These are phyloP conservation scores for Setipinna tenuifilis DNA, from an alignment of 2,797 vertebrate genomes.

Conservation along the genomic window DNA sequence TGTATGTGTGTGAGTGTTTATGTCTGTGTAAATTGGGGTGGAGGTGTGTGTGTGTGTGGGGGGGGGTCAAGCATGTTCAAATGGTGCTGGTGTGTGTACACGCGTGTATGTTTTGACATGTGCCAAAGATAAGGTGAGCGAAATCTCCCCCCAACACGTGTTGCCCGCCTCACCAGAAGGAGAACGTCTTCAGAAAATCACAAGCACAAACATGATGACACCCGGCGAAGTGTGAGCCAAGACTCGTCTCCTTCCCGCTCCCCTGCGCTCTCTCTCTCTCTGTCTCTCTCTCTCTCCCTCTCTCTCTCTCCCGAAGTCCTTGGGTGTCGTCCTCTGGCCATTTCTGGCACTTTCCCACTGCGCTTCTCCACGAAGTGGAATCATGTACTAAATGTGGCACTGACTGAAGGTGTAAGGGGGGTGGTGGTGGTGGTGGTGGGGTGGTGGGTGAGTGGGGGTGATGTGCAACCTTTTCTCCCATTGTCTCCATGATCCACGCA, in stretches of 20 bases:
- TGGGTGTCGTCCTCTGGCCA: background rate
- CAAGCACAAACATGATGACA: conserved; percentile 12
- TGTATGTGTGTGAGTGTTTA: background rate
- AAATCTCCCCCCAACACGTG: background rate
- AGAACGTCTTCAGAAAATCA: conserved; percentile 19
- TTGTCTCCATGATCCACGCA: conserved; percentile 54
- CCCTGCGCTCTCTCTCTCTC: conserved; percentile 47
- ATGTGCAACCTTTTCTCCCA: conserved; percentile 53
- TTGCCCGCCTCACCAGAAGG: background rate
- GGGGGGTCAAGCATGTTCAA: conserved; percentile 16
- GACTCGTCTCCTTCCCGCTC: conserved; percentile 12
- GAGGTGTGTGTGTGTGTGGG: background rate
- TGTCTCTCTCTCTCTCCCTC: background rate
- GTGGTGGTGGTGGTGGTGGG: background rate
- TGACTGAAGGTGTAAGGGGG: conserved; percentile 44
- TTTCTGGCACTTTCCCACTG: background rate
- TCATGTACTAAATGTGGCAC: conserved; percentile 23
- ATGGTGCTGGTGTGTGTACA: conserved; percentile 24
- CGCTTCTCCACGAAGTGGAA: background rate
- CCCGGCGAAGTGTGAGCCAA: background rate
- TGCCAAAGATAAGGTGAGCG: background rate
- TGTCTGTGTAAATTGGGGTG: background rate
- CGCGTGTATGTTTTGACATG: background rate
- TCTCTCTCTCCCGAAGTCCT: background rate
- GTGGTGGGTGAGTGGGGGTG: background rate